phyloP scores from a whole-genome alignment of 2,888 invertebrate species.

The Chloroclysta siterata region DNA sequence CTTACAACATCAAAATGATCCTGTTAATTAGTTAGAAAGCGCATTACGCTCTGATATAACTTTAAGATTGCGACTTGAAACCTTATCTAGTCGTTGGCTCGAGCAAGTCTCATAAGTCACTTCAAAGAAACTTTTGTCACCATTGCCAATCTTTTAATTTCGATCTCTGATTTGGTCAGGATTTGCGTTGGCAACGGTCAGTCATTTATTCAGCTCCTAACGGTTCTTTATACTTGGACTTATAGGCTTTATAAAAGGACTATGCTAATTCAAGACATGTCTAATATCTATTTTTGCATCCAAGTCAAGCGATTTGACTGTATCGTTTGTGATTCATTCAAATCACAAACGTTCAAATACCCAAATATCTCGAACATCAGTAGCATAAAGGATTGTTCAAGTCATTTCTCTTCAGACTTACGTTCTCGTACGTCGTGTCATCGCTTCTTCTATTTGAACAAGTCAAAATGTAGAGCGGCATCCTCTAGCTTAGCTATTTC shows the following conservation, averaged over 20 bases:
- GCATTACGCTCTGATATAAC: not conserved
- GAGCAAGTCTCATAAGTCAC: not conserved
- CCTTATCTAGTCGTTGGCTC: not conserved
- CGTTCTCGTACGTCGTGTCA: not conserved
- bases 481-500: not conserved
- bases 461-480: slow-evolving; percentile 8
- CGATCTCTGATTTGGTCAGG: not conserved
- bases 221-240: no score
- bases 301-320: no score
- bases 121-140: not conserved
- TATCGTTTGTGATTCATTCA: no score
- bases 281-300: no score
- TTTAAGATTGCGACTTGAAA: not conserved
- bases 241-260: no score
- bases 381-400: no score
- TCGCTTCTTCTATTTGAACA: slow-evolving; percentile 10
- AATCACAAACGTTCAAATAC: no score
- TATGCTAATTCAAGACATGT: no score
- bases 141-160: not conserved
- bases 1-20: not conserved
- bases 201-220: no score
- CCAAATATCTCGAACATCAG: no score
- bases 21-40: slow-evolving; percentile 10
- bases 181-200: not conserved
- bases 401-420: no score